Evolutionary conservation across 2,113 vertebrate genomes (phyloP).

Genomic region (Lagenorhynchus albirostris): DNA sequence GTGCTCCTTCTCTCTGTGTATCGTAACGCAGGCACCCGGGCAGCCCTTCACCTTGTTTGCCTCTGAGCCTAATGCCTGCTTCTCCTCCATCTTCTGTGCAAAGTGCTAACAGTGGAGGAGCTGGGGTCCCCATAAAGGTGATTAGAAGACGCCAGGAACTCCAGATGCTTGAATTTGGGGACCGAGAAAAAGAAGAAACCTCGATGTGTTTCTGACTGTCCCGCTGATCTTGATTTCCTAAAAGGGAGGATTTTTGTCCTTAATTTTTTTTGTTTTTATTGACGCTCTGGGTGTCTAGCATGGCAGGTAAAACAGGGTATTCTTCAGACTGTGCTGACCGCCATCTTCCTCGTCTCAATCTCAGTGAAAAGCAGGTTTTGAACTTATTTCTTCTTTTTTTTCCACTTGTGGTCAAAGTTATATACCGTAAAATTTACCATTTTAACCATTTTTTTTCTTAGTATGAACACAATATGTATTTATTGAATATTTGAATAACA

Average conservation of each 20-base stretch:
- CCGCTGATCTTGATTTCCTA: not conserved
- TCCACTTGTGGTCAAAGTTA: not conserved
- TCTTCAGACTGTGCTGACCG: rapidly evolving
- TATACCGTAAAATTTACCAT: not conserved
- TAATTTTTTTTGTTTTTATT: not conserved
- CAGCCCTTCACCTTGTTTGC: not conserved
- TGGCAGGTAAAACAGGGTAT: not conserved
- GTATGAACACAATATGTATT: too few species aligned
- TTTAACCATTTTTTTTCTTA: not conserved
- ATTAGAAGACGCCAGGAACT: not conserved
- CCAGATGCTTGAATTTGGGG: not conserved
- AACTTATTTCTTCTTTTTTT: not conserved
- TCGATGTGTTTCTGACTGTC: not conserved
- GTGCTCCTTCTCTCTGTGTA: not conserved
- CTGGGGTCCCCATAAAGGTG: not conserved
- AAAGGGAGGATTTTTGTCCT: not conserved
- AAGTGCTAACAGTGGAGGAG: not conserved
- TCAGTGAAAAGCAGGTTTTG: not conserved
- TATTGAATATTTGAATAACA: too few species aligned
- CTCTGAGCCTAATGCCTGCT: not conserved
- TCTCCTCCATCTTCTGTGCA: not conserved
- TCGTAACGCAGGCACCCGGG: rapidly evolving
- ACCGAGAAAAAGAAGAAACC: not conserved
- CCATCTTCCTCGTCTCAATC: not conserved
- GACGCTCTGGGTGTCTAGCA: not conserved